Evolutionary conservation across 2,888 invertebrate genomes (phyloP), one percentile per base, ranked within the genome.

Genomic region (Brenthis ino): DNA sequence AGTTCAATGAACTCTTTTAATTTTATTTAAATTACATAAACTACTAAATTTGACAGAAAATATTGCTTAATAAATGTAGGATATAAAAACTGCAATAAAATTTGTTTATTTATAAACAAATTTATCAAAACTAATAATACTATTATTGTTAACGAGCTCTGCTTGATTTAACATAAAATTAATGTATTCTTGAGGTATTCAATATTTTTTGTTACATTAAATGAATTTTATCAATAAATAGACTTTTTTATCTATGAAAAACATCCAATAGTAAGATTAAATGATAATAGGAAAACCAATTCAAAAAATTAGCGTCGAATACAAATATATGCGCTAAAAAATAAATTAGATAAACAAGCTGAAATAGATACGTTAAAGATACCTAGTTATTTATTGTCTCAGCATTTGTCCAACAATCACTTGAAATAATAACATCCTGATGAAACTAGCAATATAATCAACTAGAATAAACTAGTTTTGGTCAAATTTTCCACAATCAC

Each of bases 401-500:
- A 64, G 67, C 63, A 67, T 53, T 53, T 65, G 60, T 74, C 65
- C 61, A 65, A 54, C 64, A 65, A 61, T 71, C 68, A 72, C 58
- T 74, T 64, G 73, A 70, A 71, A 71, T 69, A 57, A 68, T 70
- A 67, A 65, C 70, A 73, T 74, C 47, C 66, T 67, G 61, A 60
- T 47, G 48, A 51, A 61, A 64, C 57, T 56, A 50, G 64, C 66
- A 72, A 56, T 72, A 71, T 54, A 72, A 72, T 56, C 28, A 72
- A 64, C 13, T 54, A 28, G 4, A 50, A 51, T 12, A 47, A 69
- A 67, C 51, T 43, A 57, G 60, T 65, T 68, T 64, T 57, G 37
- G 57, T 66, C 20, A 66, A 69, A 74, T 74, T 76, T 74, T 69
- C 57, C 68, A 73, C 74, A 77, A 78, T 79, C 77, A 79, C 70